Evolutionary conservation across 2,113 vertebrate genomes (phyloP).

Genomic region (Rhizomys pruinosus): DNA sequence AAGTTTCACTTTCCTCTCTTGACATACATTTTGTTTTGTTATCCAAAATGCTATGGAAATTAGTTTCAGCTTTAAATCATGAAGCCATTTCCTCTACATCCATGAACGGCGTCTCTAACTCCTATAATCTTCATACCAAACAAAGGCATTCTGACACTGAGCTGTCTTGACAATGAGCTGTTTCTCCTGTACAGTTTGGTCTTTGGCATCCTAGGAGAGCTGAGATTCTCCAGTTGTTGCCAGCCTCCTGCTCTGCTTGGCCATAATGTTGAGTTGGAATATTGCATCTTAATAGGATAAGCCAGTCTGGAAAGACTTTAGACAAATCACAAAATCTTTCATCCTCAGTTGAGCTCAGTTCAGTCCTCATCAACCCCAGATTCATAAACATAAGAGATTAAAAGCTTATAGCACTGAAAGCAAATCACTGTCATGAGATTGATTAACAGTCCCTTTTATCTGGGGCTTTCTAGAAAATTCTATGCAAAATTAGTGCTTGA

Average conservation of each 20-base stretch:
- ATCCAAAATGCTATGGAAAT: slow-evolving; percentile 47
- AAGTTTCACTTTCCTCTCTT: slow-evolving; percentile 37
- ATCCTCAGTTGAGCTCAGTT: not conserved
- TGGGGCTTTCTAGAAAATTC: not conserved
- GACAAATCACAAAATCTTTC: slow-evolving; percentile 15
- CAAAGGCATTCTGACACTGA: not conserved
- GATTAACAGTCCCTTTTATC: not conserved
- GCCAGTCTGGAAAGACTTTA: slow-evolving; percentile 20
- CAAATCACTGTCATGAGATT: slow-evolving; percentile 24
- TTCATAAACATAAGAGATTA: not conserved
- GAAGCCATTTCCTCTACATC: not conserved
- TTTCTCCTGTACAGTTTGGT: not conserved
- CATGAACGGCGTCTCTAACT: not conserved
- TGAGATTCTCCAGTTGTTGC: not conserved
- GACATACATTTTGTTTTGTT: slow-evolving; percentile 28
- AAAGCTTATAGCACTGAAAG: slow-evolving; percentile 36
- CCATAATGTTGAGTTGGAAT: not conserved
- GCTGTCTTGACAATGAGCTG: not conserved
- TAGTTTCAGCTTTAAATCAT: slow-evolving; percentile 52
- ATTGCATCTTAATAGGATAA: slow-evolving; percentile 10
- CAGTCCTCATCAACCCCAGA: not conserved
- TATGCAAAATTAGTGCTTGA: slow-evolving; percentile 14
- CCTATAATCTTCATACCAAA: not conserved
- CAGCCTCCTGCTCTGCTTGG: not conserved
- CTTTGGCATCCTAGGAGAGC: not conserved